Base-by-base conservation (phyloP, 2,113 vertebrate species). In the Oryzias curvinotus region DNA sequence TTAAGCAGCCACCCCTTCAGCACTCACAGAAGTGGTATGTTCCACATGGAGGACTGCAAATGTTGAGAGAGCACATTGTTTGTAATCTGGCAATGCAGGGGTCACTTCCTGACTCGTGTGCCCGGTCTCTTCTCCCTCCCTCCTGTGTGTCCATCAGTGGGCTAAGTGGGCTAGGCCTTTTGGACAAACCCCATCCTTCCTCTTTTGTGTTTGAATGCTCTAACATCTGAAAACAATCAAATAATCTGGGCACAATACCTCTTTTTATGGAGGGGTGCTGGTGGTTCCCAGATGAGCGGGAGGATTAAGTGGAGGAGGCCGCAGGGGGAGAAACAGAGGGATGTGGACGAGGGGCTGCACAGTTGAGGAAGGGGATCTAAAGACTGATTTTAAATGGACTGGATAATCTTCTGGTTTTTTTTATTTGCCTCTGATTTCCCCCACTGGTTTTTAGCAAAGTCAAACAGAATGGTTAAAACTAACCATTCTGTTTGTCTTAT, bases 31-130 rank as follows among this genome's bases (percentile, higher is more conserved):
- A 83, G 73, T 93, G 93, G 93, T 91, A 88, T 36, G 73, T 77
- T 87, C 93, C 92, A 71, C 77, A 75, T 71, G 44, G 19, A 77
- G 77, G 81, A 83, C 76, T 82, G 75, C 82, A 90, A 85, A 86
- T 90, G 66, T 89, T 93, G 85, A 92, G 91, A 91, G 88, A 91
- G 75, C 83, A 91, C 91, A 91, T 94, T 93, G 90, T 95, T 91
- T 90, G 82, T 91, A 85, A 90, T 89, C 86, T 84, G 87, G 82
- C 87, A 81, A 90, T 52, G n/a, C 85, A 88, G 85, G 89, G 91
- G 90, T 93, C 88, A 93, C 88, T 95, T 95, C 93, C 93, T 93
- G 81, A 89, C 81, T 93, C 89, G 87, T 90, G 87, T 90, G 88
- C 91, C 25, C 12, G 83, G 81, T 71, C 60, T 36, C 83, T 59